Evolutionary conservation across 2,113 vertebrate species (phyloP), one percentile per base, ranked within the genome.

Genomic region (Pomatorhinus ruficollis): DNA sequence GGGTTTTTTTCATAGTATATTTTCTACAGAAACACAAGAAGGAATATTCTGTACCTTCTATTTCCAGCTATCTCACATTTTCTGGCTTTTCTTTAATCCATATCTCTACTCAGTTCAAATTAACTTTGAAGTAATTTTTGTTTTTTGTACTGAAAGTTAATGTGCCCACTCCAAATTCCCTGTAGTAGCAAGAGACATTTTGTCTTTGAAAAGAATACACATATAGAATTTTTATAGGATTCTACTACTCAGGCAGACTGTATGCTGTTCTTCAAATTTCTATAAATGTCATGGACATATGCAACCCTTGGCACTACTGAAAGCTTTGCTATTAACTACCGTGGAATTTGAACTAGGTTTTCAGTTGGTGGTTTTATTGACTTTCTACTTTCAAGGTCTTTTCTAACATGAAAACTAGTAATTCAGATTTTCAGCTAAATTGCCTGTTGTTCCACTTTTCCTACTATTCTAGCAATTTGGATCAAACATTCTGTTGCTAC

Each of bases 131-230:
- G 30, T 60, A 35, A 54, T 83, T 44, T 68, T 49, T 47, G 0
- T 2, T 20, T 47, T 69, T 84, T 42, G 47, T 14, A 61, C 12
- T 40, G 37, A 49, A 65, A 74, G 12, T 35, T 77, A 74, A 64
- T 68, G 39, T 15, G 4, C 12, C 81, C 10, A 33, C 13, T 90
- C 15, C 9, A 60, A 69, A 91, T 57, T 83, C 50, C 28, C 50
- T 78, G 20, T n/a, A 61, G 47, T 37, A 70, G 50, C 39, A 84
- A 59, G 11, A 64, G 45, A 61, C 24, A 70, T 54, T 92, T 71
- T 75, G 6, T 50, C 52, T 93, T 87, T 91, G 39, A 82, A 85
- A 92, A 56, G 5, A 95, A 91, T 37, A 16, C 11, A 56, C 19
- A 59, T 35, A 30, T 25, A 44, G 21, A 65, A 49, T 70, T 90